Evolutionary conservation across 2,113 vertebrate genomes (phyloP).

Genomic region (Grammomys dolichurus): DNA sequence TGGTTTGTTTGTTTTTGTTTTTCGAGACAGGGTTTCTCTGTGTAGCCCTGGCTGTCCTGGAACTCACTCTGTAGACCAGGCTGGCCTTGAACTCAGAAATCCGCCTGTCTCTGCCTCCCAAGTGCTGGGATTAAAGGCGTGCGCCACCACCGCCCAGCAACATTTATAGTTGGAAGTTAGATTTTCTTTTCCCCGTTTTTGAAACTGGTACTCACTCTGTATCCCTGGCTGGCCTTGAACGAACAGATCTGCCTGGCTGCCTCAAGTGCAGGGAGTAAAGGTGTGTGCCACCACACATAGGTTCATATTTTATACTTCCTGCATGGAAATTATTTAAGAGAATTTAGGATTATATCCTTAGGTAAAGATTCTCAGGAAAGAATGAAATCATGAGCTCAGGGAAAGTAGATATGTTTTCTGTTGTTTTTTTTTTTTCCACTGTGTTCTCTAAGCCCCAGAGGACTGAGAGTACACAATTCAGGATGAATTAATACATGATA

Average conservation of each 20-base stretch:
- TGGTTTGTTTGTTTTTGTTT: too few relatives aligned
- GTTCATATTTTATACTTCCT: neutral
- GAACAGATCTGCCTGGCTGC: neutral
- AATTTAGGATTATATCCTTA: slow-evolving; percentile 8
- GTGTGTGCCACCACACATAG: neutral
- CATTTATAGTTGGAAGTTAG: slow-evolving; percentile 1
- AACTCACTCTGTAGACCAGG: too few relatives aligned
- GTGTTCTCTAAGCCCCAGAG: neutral
- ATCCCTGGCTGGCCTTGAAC: neutral
- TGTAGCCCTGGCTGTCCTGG: too few relatives aligned
- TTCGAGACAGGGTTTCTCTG: too few relatives aligned
- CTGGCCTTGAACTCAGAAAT: too few relatives aligned
- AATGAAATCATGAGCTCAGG: neutral
- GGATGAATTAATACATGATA: neutral
- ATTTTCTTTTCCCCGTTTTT: neutral
- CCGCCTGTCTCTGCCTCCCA: too few relatives aligned
- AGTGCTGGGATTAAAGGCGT: too few relatives aligned
- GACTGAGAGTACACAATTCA: neutral
- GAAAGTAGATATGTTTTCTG: neutral
- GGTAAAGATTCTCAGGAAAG: neutral
- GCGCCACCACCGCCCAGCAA: too few relatives aligned
- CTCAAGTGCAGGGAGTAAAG: neutral
- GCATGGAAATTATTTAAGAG: slow-evolving; percentile 27
- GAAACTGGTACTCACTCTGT: neutral
- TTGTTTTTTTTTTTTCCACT: neutral